phyloP scores from a whole-genome alignment of 2,888 invertebrate species.

The Temnothorax rugatulus region DNA sequence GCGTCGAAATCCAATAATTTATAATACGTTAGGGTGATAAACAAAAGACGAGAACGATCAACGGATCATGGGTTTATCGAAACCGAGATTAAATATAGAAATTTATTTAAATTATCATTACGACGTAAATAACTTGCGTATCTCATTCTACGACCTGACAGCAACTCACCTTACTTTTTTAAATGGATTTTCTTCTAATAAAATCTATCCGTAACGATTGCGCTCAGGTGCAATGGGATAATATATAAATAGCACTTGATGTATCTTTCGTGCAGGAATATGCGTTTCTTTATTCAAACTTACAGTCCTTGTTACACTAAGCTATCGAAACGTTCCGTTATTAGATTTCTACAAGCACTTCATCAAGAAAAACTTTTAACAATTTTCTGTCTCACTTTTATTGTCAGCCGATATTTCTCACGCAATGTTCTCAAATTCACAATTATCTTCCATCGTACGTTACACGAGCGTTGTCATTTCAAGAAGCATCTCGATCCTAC shows the following conservation, averaged over 20 bases:
- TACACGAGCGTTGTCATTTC: not conserved
- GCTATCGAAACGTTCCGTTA: not conserved
- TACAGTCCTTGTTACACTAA: not conserved
- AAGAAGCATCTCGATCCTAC: not conserved
- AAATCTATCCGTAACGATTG: not conserved
- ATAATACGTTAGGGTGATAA: not conserved
- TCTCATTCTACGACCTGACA: not conserved
- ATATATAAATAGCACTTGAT: not conserved
- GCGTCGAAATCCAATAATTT: not conserved
- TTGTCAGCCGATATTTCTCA: not conserved
- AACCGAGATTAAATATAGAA: conserved; percentile 10
- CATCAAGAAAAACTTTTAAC: not conserved
- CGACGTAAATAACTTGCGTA: not conserved
- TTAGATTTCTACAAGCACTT: not conserved
- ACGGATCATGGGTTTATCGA: not conserved
- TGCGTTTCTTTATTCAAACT: not conserved
- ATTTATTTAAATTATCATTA: not conserved
- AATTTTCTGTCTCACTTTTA: not conserved
- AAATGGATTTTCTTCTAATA: not conserved
- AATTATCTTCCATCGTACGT: not conserved
- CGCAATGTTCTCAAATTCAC: not conserved
- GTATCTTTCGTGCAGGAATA: not conserved
- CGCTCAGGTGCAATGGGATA: not conserved
- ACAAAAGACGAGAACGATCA: not conserved
- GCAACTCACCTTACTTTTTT: conserved; percentile 31